Percentiles rank a stretch among this genome's conserved stretches.
Evolutionary conservation across 30 jellyfish, hydroid and myxozoan genomes (phyloP).

Genomic region (Sanderia malayensis): DNA sequence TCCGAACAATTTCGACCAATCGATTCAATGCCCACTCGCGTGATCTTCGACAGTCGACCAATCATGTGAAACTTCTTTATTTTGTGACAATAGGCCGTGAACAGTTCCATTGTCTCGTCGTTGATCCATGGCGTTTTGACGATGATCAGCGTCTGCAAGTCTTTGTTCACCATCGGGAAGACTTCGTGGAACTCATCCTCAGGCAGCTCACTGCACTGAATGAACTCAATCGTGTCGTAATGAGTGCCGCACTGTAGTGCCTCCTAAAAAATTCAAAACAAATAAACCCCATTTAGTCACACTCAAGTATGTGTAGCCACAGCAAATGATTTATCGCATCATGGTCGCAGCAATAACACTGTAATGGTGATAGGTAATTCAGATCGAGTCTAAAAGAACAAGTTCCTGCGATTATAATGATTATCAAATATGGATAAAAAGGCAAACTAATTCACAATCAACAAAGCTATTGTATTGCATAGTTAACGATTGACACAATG

Average conservation of each 20-base stretch:
- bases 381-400: no score
- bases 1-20: slow-evolving; percentile 90
- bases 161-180: slow-evolving; percentile 74
- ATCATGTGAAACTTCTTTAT: slow-evolving; percentile 71
- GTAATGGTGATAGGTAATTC: no score
- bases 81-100: slow-evolving; percentile 91
- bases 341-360: no score
- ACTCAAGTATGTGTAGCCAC: no score
- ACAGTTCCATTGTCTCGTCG: slow-evolving; percentile 88
- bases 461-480: no score
- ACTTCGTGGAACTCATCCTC: slow-evolving; percentile 81
- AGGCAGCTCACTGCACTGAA: slow-evolving; percentile 65
- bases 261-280: no score
- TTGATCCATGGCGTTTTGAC: slow-evolving; percentile 85
- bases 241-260: slow-evolving; percentile 63
- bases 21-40: slow-evolving; percentile 96
- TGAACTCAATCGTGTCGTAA: slow-evolving; percentile 62
- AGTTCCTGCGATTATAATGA: no score
- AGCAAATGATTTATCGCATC: no score
- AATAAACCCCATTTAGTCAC: no score
- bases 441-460: no score
- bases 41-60: slow-evolving; percentile 78
- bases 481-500: no score
- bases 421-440: no score
- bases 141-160: slow-evolving; percentile 69